These are phyloP conservation scores for Fragum sueziense DNA, from an alignment of 2,888 invertebrate genomes.

Conservation along the genomic window DNA sequence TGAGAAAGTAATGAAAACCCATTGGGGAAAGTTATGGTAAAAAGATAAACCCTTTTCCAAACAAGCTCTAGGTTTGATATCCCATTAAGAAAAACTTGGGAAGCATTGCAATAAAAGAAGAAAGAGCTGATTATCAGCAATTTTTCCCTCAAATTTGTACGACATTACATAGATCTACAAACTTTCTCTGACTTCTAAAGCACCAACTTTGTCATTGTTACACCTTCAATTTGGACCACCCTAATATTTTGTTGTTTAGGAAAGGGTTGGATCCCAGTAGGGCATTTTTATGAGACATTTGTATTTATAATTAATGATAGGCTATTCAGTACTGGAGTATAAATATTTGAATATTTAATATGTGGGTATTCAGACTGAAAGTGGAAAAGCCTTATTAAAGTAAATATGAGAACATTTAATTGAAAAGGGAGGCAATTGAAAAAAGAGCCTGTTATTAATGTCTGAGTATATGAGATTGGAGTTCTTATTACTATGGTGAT, in stretches of 20 bases:
- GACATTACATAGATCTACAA: not conserved
- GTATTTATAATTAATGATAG: conserved; percentile 20
- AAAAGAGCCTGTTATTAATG: not conserved
- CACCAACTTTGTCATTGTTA: not conserved
- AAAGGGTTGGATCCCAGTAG: not conserved
- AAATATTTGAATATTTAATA: not conserved
- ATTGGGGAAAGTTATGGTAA: not conserved
- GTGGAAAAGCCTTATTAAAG: not conserved
- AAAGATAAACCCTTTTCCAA: no score
- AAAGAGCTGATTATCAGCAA: not conserved
- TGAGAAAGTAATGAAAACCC: not conserved
- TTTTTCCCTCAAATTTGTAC: not conserved
- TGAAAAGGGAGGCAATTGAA: not conserved
- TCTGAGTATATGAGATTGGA: not conserved
- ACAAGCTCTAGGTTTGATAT: no score
- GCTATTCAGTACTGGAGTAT: conserved; percentile 1
- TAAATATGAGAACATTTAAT: not conserved
- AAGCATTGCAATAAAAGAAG: conserved; percentile 1
- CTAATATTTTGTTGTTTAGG: no score
- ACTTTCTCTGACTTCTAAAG: not conserved
- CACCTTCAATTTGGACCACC: no score
- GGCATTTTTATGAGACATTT: conserved; percentile 10
- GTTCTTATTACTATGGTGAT: not conserved
- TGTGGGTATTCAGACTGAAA: not conserved
- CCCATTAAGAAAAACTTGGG: not conserved